These are phyloP conservation scores for Cryptomyrus ogoouensis DNA, from an alignment of 2,113 vertebrate genomes.

Conservation along the genomic window DNA sequence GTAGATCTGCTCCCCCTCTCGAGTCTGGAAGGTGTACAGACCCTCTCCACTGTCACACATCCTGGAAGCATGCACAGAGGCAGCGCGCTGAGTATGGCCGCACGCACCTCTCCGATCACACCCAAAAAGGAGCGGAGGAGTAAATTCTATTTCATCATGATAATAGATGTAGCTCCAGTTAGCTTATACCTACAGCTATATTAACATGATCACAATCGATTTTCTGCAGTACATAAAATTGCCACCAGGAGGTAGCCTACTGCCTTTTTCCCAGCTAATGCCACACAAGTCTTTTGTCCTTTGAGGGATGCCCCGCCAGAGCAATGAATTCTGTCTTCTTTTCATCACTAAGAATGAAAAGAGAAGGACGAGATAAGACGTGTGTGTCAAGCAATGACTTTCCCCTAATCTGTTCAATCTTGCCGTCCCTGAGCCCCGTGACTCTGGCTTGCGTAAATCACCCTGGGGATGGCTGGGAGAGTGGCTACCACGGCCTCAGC, in stretches of 20 bases:
- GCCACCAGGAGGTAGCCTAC: conserved; percentile 36
- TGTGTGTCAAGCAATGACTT: conserved; percentile 4
- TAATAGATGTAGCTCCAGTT: not conserved
- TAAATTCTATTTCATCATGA: not conserved
- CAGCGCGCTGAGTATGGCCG: not conserved
- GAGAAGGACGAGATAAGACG: conserved; percentile 2
- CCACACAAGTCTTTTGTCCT: not conserved
- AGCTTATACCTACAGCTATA: not conserved
- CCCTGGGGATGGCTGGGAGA: not conserved
- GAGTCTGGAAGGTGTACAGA: conserved; percentile 94
- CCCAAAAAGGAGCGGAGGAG: not conserved
- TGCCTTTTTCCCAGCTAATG: not conserved
- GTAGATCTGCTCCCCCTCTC: conserved; percentile 93
- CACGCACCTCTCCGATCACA: not conserved
- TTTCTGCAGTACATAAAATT: not conserved
- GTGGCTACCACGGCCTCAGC: not conserved
- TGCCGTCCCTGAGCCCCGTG: not conserved
- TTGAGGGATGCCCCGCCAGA: not conserved
- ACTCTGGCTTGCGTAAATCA: not conserved
- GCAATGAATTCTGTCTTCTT: conserved; percentile 9
- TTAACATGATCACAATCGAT: not conserved
- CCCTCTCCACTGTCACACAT: conserved; percentile 93
- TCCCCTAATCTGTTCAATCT: not conserved
- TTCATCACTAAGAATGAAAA: conserved; percentile 19
- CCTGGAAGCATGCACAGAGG: conserved; percentile 50